A percentile compares a stretch with the other conserved stretches of the same genome.
Conservation (phyloP, 2,113 vertebrate genomes). For the Aepyceros melampus region DNA sequence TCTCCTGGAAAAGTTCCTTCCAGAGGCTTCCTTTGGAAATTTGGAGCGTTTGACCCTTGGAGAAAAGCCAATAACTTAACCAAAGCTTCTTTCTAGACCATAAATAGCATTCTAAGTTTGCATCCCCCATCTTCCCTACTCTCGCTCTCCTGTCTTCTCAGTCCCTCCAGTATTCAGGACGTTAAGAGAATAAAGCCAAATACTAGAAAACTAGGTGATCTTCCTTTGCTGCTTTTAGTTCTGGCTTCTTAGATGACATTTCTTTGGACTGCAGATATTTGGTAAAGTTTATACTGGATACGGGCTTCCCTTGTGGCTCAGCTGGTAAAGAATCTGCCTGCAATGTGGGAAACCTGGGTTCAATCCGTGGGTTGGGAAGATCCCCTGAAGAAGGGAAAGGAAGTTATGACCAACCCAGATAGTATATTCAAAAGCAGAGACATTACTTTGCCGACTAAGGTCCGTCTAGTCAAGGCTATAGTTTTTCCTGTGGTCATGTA, state of each 20-base stretch:
- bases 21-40: slow-evolving; percentile 46
- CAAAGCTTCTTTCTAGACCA: slow-evolving; percentile 20
- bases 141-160: not conserved
- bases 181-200: not conserved
- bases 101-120: slow-evolving; percentile 13
- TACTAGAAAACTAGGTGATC: not conserved
- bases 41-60: slow-evolving; percentile 27
- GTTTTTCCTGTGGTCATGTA: too few relatives aligned
- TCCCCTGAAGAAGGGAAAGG: too few relatives aligned
- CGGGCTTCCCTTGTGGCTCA: too few relatives aligned
- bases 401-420: too few relatives aligned
- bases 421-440: too few relatives aligned
- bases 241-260: not conserved
- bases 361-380: too few relatives aligned
- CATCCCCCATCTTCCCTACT: not conserved
- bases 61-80: slow-evolving; percentile 43
- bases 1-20: slow-evolving; percentile 40
- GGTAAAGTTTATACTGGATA: not conserved
- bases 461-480: too few relatives aligned
- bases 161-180: not conserved
- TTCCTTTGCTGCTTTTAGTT: not conserved
- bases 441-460: too few relatives aligned
- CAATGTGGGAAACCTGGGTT: too few relatives aligned
- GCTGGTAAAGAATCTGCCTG: too few relatives aligned
- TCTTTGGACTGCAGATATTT: not conserved